Percentiles rank a stretch among this genome's conserved stretches.
phyloP scores from a whole-genome alignment of 2,113 vertebrate species.

The Sardina pilchardus region DNA sequence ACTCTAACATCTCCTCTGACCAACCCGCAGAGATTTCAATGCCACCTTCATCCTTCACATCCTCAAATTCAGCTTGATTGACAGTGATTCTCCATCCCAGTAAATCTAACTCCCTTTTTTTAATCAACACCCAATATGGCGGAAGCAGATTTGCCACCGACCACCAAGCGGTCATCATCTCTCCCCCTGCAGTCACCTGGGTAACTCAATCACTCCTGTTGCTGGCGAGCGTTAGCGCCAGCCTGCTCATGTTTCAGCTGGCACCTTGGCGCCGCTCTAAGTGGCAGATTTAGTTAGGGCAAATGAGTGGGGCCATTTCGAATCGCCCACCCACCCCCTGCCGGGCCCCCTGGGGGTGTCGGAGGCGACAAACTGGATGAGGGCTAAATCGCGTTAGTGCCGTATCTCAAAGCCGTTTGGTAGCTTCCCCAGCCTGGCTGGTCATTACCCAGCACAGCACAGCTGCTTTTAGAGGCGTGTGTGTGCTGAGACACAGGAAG shows the following conservation, averaged over 20 bases:
- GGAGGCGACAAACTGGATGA: background rate
- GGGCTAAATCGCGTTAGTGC: background rate
- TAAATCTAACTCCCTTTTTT: background rate
- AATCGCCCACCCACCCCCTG: background rate
- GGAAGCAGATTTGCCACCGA: background rate
- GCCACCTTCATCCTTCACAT: background rate
- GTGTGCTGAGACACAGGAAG: background rate
- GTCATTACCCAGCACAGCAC: background rate
- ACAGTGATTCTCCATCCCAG: background rate
- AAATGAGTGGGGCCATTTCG: background rate
- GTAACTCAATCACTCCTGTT: background rate
- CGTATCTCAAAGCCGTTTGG: background rate
- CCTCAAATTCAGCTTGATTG: background rate
- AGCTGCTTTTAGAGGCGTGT: background rate
- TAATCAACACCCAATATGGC: slow-evolving; percentile 6
- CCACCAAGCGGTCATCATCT: background rate
- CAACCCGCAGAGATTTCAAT: background rate
- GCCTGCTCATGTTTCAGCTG: background rate
- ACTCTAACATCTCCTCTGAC: background rate
- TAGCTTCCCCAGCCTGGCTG: background rate
- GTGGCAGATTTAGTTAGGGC: slow-evolving; percentile 7
- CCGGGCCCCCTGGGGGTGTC: background rate
- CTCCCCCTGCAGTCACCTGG: background rate
- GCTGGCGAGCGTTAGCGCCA: background rate
- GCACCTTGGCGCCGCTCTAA: background rate